Evolutionary conservation across 2,888 invertebrate genomes (phyloP).

Genomic region (Chrysopilus asiliformis): DNA sequence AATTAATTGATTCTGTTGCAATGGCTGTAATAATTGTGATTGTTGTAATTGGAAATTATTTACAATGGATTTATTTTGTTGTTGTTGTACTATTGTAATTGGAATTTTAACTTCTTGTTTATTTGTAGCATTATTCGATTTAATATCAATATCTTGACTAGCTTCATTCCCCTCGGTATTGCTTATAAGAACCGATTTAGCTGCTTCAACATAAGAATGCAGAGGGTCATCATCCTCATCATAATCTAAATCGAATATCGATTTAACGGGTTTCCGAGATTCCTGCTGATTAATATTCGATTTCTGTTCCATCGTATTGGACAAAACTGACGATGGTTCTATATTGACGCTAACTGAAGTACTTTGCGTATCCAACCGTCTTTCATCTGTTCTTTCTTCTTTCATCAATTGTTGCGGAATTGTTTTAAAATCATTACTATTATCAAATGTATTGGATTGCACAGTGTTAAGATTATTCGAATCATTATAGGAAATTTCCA

Average conservation of each 20-base stretch:
- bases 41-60: not conserved
- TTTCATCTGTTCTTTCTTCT: no score
- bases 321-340: no score
- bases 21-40: not conserved
- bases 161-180: conserved; percentile 2
- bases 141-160: conserved; percentile 4
- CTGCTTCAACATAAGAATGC: conserved; percentile 22
- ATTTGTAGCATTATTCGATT: not conserved
- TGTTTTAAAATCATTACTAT: no score
- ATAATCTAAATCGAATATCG: conserved; percentile 35
- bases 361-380: no score
- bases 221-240: conserved; percentile 33
- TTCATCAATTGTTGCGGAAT: no score
- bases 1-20: not conserved
- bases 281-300: no score
- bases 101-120: not conserved
- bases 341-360: no score
- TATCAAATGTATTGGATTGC: no score
- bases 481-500: no score
- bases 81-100: conserved; percentile 2
- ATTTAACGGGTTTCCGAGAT: conserved; percentile 28
- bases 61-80: not conserved
- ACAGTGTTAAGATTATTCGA: no score
- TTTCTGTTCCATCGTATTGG: no score
- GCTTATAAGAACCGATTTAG: conserved; percentile 5